Percentiles rank a stretch among this genome's conserved stretches.
These are phyloP conservation scores for Aselliscus stoliczkanus DNA, from an alignment of 2,797 vertebrate genomes.

Conservation along the genomic window DNA sequence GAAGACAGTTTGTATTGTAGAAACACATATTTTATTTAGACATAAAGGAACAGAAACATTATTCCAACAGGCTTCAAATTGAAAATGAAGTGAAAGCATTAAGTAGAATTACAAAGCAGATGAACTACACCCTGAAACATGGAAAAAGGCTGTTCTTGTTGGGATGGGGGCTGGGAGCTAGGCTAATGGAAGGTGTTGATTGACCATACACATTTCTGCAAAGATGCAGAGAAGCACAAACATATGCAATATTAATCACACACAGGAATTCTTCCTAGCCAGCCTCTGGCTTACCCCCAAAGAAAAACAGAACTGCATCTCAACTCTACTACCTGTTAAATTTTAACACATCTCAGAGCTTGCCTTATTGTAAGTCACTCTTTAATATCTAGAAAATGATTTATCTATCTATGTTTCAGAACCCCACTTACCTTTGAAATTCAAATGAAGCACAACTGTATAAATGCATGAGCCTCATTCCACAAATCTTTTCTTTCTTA, in stretches of 20 bases:
- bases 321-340: not conserved
- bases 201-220: conserved; percentile 2
- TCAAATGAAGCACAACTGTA: conserved; percentile 29
- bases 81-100: not conserved
- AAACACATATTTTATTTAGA: not conserved
- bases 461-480: not conserved
- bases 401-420: conserved; percentile 31
- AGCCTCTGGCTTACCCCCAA: not conserved
- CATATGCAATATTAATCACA: conserved; percentile 46
- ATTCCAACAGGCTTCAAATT: not conserved
- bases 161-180: not conserved
- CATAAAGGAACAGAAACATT: not conserved
- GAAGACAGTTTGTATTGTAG: not conserved
- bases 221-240: conserved; percentile 24
- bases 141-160: not conserved
- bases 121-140: not conserved
- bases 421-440: conserved; percentile 35
- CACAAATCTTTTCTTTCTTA: not conserved
- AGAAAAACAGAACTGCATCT: conserved; percentile 20
- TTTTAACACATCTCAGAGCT: conserved; percentile 29
- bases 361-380: not conserved
- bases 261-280: not conserved
- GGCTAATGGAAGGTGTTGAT: not conserved
- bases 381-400: conserved; percentile 52
- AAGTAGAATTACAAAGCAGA: not conserved